These are phyloP conservation scores for Platygyra sinensis DNA, from an alignment of 64 coral and sea anemone genomes.

Conservation along the genomic window DNA sequence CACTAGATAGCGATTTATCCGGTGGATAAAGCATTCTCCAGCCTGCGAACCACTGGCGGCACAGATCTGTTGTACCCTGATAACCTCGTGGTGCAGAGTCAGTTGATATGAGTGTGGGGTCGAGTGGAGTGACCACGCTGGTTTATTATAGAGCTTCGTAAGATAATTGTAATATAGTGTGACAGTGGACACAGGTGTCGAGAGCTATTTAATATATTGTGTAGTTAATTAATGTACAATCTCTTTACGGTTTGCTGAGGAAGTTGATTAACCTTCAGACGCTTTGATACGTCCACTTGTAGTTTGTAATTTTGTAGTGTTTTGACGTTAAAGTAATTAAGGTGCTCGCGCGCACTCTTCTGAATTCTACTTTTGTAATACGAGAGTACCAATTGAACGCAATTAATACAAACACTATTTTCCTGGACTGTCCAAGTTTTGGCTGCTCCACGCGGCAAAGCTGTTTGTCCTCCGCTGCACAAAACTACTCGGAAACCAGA, in stretches of 20 bases:
- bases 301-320: neutral
- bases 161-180: constrained; percentile 26
- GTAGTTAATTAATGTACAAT: constrained; percentile 42
- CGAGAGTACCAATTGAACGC: no score
- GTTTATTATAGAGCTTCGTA: neutral
- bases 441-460: no score
- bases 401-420: no score
- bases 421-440: no score
- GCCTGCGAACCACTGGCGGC: no score
- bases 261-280: neutral
- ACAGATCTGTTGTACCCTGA: neutral
- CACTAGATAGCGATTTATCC: no score
- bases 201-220: constrained; percentile 47
- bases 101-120: neutral
- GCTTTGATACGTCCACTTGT: neutral
- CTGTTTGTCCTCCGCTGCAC: no score
- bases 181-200: neutral
- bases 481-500: no score
- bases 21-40: no score
- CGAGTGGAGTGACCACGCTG: neutral
- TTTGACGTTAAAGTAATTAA: no score
- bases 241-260: neutral
- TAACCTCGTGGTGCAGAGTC: neutral
- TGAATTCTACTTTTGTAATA: no score
- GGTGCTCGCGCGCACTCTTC: no score